Evolutionary conservation across 2,797 vertebrate species (phyloP), one percentile per base, ranked within the genome.

Genomic region (Orientallactaga sibirica): DNA sequence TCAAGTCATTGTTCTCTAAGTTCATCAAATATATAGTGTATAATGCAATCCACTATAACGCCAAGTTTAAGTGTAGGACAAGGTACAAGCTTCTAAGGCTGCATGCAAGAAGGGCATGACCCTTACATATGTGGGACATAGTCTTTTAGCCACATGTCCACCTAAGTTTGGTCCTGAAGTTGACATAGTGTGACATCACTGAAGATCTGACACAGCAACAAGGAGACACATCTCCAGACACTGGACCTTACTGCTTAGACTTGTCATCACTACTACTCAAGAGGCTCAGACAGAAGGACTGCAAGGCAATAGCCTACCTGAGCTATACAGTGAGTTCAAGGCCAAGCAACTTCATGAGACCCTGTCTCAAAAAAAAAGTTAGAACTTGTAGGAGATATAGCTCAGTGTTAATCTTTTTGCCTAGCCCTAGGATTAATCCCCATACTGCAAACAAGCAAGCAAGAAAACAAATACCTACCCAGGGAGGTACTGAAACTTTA

Each of bases 41-140:
- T 96, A 96, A 94, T 91, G 79, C 90, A 80, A 92, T 90, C 86
- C n/a, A 89, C 94, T 97, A 93, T 95, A 66, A 95, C 77, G 73
- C 43, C 67, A 94, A 0, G 0, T 89, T 87, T n/a, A 52, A 74
- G 29, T 76, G 71, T 58, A 78, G 62, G 82, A 52, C 73, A 75
- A 93, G 92, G 29, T 58, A 58, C 18, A 96, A 22, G 85, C 90
- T 93, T 96, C 67, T 92, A 86, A 93, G 78, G 73, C 12, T 88
- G 67, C 24, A 73, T 33, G 79, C 15, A 93, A 86, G 62, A 91
- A 89, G 15, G 61, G 25, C 62, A 62, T 7, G 71, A 70, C 19
- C 37, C 77, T 90, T 86, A 92, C 52, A 91, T 58, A 58, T 71
- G 92, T 58, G 81, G 14, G 19, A 92, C 95, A 71, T 3, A 81